Base-by-base conservation (phyloP, 2,888 invertebrate genomes). In the Rhamphomyia laevipes region DNA sequence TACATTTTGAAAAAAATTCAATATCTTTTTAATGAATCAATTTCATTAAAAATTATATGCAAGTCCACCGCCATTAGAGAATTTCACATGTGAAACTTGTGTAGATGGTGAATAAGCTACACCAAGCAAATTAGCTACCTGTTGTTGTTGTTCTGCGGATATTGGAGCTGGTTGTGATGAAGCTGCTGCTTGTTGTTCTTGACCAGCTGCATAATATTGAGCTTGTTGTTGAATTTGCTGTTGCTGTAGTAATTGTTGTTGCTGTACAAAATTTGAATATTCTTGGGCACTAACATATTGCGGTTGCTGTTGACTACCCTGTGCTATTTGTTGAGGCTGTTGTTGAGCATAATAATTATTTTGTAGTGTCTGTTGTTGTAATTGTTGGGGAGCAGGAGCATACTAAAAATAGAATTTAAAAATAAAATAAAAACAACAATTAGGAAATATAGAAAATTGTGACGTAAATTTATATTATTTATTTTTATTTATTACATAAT, bases 61-160 rank as follows among this genome's bases (percentile, higher is more conserved):
- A 31, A 66, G 55, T 46, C 63, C 64, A 18, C 64, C 65, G 49
- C 71, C 72, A 47, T 73, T 72, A 11, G 63, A 64, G 55, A 71
- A 72, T 56, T 70, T 73, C 2, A 75, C 74, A 47, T 70, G 73
- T 9, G 76, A 71, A 2, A 74, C 75, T 23, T 70, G 64, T 37
- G 71, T 67, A 2, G 75, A 70, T 16, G 73, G 63, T 15, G 74
- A 74, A 55, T 59, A 70, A 47, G 72, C 64, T 33, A 73, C 55
- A 11, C 71, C 68, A 45, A 69, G 53, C 33, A 66, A 58, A 18
- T 53, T 56, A 53, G 51, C 44, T 15, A 43, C 46, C 12, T 53
- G 53, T 54, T 60, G 37, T 54, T 59, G 60, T 51, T 55, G 56
- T 35, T 44, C 17, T 37, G 51, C 48, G 13, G 48, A 43, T 23